These are phyloP conservation scores for Eutolmus rufibarbis DNA, from an alignment of 2,888 invertebrate species.

Conservation along the genomic window DNA sequence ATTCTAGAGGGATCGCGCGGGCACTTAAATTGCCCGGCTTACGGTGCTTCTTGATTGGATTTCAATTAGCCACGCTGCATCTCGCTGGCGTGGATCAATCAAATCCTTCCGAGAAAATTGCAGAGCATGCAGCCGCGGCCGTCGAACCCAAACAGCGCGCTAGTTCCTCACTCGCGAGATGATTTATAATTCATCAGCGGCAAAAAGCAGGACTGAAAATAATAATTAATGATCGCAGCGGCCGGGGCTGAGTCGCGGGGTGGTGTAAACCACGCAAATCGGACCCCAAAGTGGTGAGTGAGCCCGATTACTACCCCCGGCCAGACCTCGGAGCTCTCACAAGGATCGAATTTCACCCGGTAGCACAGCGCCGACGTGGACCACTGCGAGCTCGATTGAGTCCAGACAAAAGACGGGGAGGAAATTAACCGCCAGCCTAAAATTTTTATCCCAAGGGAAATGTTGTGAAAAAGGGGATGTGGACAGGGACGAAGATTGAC, in stretches of 20 bases:
- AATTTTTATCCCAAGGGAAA: constrained; percentile 25
- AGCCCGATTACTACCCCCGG: neutral
- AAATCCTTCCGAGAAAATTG: constrained; percentile 17
- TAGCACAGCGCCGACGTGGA: constrained; percentile 2
- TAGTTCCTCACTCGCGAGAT: neutral
- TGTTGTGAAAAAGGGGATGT: neutral
- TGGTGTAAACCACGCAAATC: constrained; percentile 10
- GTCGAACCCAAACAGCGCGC: neutral
- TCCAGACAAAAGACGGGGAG: constrained; percentile 29
- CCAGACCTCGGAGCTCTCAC: constrained; percentile 13
- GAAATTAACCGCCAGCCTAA: constrained; percentile 34
- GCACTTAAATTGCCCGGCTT: neutral
- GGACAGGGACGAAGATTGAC: constrained; percentile 27
- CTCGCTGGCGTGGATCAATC: constrained; percentile 1
- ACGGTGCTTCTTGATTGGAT: constrained; percentile 38
- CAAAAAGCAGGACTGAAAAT: constrained; percentile 21
- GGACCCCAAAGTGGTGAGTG: constrained; percentile 16
- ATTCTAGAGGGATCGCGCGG: neutral
- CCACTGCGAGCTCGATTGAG: constrained; percentile 36
- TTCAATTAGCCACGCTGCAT: constrained; percentile 38
- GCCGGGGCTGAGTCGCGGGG: neutral
- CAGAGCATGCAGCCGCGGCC: neutral
- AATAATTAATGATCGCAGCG: constrained; percentile 25
- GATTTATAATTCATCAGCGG: neutral
- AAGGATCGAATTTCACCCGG: constrained; percentile 29